Percentiles rank a stretch among this genome's conserved stretches.
Evolutionary conservation across 2,888 invertebrate genomes (phyloP).

Genomic region (Ectemnius continuus): DNA sequence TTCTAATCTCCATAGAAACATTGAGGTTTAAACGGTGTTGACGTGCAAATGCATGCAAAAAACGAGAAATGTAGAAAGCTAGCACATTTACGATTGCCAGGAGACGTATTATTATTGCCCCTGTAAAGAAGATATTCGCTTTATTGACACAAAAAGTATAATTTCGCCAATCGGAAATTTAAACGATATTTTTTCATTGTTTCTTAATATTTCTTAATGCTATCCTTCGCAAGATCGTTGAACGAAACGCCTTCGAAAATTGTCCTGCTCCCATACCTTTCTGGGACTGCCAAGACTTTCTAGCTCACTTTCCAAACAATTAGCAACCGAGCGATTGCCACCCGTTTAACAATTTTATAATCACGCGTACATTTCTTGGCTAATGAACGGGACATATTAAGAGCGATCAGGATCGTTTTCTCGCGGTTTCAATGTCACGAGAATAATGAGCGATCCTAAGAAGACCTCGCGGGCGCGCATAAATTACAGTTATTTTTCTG

Average conservation of each 20-base stretch:
- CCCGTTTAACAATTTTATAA: too few relatives aligned
- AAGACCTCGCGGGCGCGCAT: not conserved
- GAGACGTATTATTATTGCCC: too few relatives aligned
- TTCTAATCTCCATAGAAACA: slow-evolving; percentile 32
- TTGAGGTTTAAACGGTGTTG: slow-evolving; percentile 20
- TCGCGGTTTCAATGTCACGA: not conserved
- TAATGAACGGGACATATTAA: not conserved
- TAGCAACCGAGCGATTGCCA: too few relatives aligned
- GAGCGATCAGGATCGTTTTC: slow-evolving; percentile 1
- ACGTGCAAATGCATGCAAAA: slow-evolving; percentile 44
- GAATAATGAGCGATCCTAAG: not conserved
- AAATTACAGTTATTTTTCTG: not conserved
- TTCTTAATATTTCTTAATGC: not conserved
- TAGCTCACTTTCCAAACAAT: too few relatives aligned
- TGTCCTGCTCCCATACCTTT: too few relatives aligned
- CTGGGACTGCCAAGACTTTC: too few relatives aligned
- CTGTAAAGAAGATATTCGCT: too few relatives aligned
- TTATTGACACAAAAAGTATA: slow-evolving; percentile 39
- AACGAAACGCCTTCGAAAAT: too few relatives aligned
- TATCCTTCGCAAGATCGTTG: too few relatives aligned
- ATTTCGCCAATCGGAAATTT: slow-evolving; percentile 21
- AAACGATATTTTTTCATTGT: slow-evolving; percentile 17
- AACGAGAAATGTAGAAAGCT: slow-evolving; percentile 57
- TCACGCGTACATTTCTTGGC: not conserved
- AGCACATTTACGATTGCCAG: slow-evolving; percentile 39